Percentiles rank a stretch among this genome's conserved stretches.
Evolutionary conservation across 2,888 invertebrate species (phyloP).

Genomic region (Labia minor): DNA sequence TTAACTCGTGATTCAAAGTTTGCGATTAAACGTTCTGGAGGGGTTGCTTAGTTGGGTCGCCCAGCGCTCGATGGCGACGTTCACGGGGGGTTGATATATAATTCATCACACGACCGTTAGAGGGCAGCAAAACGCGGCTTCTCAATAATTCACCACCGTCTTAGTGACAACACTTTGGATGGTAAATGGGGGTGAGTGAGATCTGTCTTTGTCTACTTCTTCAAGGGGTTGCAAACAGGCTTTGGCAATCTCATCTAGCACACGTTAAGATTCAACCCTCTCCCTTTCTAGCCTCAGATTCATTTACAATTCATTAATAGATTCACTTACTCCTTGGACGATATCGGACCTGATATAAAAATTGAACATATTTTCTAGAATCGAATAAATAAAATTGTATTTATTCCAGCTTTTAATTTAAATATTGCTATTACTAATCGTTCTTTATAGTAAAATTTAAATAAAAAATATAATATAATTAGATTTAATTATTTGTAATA

Average conservation of each 20-base stretch:
- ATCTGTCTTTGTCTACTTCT: background rate
- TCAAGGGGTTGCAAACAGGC: conserved; percentile 13
- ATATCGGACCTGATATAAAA: too few species aligned
- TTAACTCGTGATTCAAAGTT: conserved; percentile 4
- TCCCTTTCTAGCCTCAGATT: background rate
- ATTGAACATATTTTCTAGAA: too few species aligned
- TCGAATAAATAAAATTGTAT: too few species aligned
- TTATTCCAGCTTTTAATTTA: too few species aligned
- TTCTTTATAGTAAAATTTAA: too few species aligned
- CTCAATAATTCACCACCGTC: background rate
- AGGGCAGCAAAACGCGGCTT: conserved; percentile 13
- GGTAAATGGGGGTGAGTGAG: background rate
- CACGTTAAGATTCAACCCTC: conserved; percentile 13
- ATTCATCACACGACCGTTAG: conserved; percentile 7
- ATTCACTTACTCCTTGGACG: background rate
- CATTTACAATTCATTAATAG: conserved; percentile 13
- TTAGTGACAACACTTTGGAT: background rate
- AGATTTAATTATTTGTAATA: too few species aligned
- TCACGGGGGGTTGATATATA: background rate
- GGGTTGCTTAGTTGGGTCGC: background rate
- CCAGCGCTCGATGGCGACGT: background rate
- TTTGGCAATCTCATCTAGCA: conserved; percentile 2
- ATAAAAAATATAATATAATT: too few species aligned
- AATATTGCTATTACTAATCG: too few species aligned
- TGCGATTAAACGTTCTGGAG: background rate